A percentile compares a stretch with the other conserved stretches of the same genome.
These are phyloP conservation scores for Ostrea denselamellosa DNA, from an alignment of 1,140 invertebrate species.

Conservation along the genomic window DNA sequence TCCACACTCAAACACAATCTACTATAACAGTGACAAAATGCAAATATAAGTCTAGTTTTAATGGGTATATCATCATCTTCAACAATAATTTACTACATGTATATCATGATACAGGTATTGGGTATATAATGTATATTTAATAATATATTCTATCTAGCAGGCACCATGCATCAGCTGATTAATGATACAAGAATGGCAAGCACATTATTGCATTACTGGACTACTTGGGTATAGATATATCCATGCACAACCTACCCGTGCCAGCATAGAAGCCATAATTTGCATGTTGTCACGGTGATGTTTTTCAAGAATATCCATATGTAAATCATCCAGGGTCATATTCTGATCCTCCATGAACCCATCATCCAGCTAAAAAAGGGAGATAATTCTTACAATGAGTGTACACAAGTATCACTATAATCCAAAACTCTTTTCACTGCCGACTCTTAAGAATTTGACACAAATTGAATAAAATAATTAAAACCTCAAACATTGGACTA, in stretches of 20 bases:
- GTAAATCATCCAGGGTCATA: slow-evolving; percentile 73
- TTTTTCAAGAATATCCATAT: slow-evolving; percentile 76
- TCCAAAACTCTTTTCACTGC: too few species aligned
- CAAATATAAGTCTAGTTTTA: too few species aligned
- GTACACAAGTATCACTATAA: neutral
- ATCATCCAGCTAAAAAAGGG: slow-evolving; percentile 74
- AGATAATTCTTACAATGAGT: slow-evolving; percentile 46
- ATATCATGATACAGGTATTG: too few species aligned
- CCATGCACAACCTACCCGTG: slow-evolving; percentile 65
- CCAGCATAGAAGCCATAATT: slow-evolving; percentile 73
- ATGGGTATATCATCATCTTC: too few species aligned
- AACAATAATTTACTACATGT: too few species aligned
- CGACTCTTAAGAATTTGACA: too few species aligned
- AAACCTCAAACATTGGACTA: too few species aligned
- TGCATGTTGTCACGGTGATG: slow-evolving; percentile 77
- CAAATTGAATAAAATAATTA: too few species aligned
- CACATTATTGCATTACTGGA: neutral
- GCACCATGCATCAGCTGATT: neutral
- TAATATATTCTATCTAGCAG: neutral
- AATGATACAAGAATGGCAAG: neutral
- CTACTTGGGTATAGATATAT: slow-evolving; percentile 1
- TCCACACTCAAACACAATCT: too few species aligned
- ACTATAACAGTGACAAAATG: too few species aligned
- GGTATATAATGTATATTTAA: too few species aligned
- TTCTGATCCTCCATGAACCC: slow-evolving; percentile 77